These are phyloP conservation scores for Cataglyphis livida DNA, from an alignment of 2,888 invertebrate genomes.

Conservation along the genomic window DNA sequence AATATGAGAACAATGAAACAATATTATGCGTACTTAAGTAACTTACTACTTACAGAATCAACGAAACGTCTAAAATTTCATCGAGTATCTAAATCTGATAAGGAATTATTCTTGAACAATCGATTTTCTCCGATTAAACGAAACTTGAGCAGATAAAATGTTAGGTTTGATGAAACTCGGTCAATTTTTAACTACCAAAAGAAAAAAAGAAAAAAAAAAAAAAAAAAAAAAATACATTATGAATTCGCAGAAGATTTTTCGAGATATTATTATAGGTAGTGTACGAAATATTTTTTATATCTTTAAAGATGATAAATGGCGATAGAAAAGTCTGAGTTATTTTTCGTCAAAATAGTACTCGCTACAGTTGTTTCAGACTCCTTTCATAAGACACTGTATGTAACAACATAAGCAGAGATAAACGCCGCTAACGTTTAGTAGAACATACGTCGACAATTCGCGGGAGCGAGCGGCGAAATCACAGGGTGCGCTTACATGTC, in stretches of 20 bases:
- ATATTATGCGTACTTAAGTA: neutral
- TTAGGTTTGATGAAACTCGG: neutral
- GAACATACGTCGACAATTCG: slow-evolving; percentile 27
- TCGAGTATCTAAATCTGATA: neutral
- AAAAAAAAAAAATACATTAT: neutral
- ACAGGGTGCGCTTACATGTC: neutral
- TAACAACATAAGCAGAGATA: neutral
- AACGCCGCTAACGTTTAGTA: neutral
- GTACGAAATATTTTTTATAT: neutral
- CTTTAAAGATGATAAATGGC: neutral
- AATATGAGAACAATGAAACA: neutral
- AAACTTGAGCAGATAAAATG: neutral
- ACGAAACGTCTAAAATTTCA: neutral
- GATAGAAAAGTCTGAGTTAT: neutral
- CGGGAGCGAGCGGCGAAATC: slow-evolving; percentile 31
- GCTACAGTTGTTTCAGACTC: neutral
- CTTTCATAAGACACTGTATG: slow-evolving; percentile 4
- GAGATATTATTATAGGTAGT: neutral
- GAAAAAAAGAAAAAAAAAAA: too few species aligned
- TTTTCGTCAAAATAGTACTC: neutral
- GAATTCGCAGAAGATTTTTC: neutral
- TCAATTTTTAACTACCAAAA: neutral
- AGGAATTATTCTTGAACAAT: neutral
- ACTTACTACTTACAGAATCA: neutral
- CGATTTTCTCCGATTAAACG: neutral